Base-by-base conservation (phyloP, 1,140 invertebrate genomes). In the Drepana arcuata region DNA sequence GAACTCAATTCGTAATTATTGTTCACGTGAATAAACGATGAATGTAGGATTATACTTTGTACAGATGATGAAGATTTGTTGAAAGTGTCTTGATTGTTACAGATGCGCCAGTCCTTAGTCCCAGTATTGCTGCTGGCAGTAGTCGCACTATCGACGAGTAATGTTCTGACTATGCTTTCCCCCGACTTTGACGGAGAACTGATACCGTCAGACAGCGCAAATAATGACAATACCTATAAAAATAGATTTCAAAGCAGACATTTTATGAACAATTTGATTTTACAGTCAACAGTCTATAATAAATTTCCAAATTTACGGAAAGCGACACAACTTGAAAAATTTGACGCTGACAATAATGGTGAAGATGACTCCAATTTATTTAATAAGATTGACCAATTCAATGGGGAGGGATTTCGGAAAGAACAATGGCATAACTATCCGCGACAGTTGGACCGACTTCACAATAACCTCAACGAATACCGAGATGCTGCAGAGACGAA, bases 401-500 rank as follows among this genome's bases (percentile, higher is more conserved):
- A 71, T 16, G 63, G 61, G 14, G 53, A 72, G 26, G 69, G 74
- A 2, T 72, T 56, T 36, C 43, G 71, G 29, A 67, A 75, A 67
- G 60, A 79, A 47, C 74, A 79, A 44, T 75, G 74, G 74, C 74
- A 75, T 29, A 75, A 79, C 35, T 79, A 79, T 45, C 74, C 74
- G 3, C 49, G 71, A 37, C 71, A 74, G 27, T 39, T 79, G 9
- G 71, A 79, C 48, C 74, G 74, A 14, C 74, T 79, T n/a, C 59
- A 79, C 36, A 57, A 54, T 16, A 53, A 56, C 30, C 35, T 59
- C 1, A 49, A 62, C 29, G 47, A 49, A 32, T 30, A 57, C 2
- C 38, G 59, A 35, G 39, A 41, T n/a, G 29, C 45, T 14, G 48
- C 65, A 15, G 37, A 54, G 30, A 29, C 36, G 33, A 64, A 54